These are phyloP conservation scores for Proisotoma minuta DNA, from an alignment of 2,888 invertebrate genomes.

Conservation along the genomic window DNA sequence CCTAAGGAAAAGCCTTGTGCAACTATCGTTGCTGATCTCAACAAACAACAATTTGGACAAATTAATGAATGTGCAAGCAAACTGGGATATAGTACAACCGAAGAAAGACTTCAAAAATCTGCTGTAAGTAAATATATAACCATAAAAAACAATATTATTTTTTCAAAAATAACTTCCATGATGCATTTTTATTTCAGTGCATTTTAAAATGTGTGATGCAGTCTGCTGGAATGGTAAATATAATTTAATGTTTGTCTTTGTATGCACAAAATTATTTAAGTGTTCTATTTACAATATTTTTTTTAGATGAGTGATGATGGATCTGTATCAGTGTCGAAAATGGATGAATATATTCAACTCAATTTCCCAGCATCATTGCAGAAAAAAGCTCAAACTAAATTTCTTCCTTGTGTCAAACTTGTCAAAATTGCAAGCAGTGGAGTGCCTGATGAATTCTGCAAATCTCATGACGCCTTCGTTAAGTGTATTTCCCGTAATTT, in stretches of 20 bases:
- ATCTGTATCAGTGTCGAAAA: not conserved
- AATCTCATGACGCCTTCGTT: not conserved
- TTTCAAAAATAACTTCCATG: too few species aligned
- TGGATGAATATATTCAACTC: not conserved
- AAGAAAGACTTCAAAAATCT: not conserved
- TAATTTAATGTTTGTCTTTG: too few species aligned
- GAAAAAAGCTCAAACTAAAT: not conserved
- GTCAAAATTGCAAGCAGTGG: too few species aligned
- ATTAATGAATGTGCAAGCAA: not conserved
- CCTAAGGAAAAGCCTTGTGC: too few species aligned
- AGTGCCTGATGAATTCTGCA: not conserved
- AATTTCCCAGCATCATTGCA: not conserved
- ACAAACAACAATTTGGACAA: not conserved
- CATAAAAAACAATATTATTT: too few species aligned
- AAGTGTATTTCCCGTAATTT: not conserved
- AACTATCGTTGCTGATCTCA: not conserved
- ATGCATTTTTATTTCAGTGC: too few species aligned
- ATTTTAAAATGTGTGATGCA: not conserved
- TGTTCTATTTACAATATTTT: not conserved
- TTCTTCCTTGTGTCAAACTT: not conserved
- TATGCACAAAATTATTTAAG: too few species aligned
- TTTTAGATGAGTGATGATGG: not conserved
- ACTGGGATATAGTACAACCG: not conserved
- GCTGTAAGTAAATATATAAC: too few species aligned
- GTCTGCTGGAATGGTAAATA: not conserved